These are phyloP conservation scores for Molossus alvarezi DNA, from an alignment of 2,797 vertebrate species.

Conservation along the genomic window DNA sequence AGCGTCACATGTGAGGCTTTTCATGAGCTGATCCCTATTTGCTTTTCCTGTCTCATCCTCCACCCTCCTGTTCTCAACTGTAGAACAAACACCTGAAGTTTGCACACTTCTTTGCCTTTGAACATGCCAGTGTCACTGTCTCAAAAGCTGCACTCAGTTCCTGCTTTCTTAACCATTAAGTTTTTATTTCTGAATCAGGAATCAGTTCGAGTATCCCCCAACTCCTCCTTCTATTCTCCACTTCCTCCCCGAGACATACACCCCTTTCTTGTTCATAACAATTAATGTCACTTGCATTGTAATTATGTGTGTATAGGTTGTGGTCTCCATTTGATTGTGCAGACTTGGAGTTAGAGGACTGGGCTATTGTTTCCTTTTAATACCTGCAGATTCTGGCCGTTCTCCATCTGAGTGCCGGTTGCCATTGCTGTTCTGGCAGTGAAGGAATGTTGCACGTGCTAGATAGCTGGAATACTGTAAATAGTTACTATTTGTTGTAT, in stretches of 20 bases:
- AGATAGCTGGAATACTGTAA: background rate
- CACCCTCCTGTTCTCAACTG: background rate
- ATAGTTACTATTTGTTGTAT: background rate
- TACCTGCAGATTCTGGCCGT: background rate
- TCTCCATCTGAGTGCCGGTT: background rate
- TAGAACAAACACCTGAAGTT: background rate
- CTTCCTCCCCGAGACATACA: background rate
- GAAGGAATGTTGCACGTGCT: constrained; percentile 8
- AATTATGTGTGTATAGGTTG: background rate
- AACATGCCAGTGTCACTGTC: background rate
- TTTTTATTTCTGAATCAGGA: background rate
- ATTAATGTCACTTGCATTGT: background rate
- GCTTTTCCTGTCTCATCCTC: background rate
- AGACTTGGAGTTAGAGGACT: background rate
- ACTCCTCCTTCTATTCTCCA: background rate
- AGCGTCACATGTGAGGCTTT: background rate
- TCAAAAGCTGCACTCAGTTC: background rate
- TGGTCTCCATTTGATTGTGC: background rate
- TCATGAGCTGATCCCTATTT: background rate
- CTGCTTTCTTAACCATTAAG: background rate
- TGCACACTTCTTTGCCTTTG: background rate
- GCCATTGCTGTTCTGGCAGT: background rate
- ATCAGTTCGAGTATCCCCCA: background rate
- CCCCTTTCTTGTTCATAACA: background rate
- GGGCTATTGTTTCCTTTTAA: background rate